phyloP scores from a whole-genome alignment of 1,140 invertebrate genomes.

The Drosophila navojoa region DNA sequence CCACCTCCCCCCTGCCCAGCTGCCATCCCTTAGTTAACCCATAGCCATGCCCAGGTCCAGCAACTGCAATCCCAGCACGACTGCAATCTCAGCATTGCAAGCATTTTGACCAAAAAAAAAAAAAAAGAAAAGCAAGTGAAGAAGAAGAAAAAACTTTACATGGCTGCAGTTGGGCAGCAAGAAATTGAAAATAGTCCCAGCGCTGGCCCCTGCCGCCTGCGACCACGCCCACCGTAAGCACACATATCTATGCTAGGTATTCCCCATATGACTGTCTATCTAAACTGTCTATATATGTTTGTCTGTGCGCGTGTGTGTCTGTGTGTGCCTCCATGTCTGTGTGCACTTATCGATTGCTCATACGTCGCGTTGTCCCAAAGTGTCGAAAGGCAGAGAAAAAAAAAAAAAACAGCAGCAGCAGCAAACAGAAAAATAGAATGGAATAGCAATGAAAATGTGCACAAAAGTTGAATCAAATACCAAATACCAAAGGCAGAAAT shows the following conservation, averaged over 20 bases:
- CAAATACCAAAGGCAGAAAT: conserved; percentile 71
- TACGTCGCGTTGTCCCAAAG: conserved; percentile 61
- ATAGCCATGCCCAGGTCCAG: background rate
- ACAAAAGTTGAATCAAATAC: conserved; percentile 72
- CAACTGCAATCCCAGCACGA: conserved; percentile 48
- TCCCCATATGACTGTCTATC: conserved; percentile 78
- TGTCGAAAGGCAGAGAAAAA: conserved; percentile 51
- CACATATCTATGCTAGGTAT: conserved; percentile 51
- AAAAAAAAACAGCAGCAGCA: background rate
- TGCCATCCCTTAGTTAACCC: background rate
- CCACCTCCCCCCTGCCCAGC: background rate
- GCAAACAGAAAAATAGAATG: conserved; percentile 39
- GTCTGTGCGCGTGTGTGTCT: conserved; percentile 8
- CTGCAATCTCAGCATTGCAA: conserved; percentile 73
- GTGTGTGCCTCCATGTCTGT: conserved; percentile 40
- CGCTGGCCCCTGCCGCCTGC: background rate
- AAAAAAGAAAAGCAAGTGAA: background rate
- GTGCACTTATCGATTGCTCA: conserved; percentile 79
- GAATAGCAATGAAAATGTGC: conserved; percentile 57
- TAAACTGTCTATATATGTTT: conserved; percentile 55
- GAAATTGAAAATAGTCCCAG: conserved; percentile 73
- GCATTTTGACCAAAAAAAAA: conserved; percentile 46
- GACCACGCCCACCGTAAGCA: background rate
- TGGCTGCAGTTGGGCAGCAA: conserved; percentile 66
- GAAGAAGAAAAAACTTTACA: conserved; percentile 59